A percentile compares a stretch with the other conserved stretches of the same genome.
phyloP scores from a whole-genome alignment of 1,140 invertebrate species.

The Latrodectus geometricus region DNA sequence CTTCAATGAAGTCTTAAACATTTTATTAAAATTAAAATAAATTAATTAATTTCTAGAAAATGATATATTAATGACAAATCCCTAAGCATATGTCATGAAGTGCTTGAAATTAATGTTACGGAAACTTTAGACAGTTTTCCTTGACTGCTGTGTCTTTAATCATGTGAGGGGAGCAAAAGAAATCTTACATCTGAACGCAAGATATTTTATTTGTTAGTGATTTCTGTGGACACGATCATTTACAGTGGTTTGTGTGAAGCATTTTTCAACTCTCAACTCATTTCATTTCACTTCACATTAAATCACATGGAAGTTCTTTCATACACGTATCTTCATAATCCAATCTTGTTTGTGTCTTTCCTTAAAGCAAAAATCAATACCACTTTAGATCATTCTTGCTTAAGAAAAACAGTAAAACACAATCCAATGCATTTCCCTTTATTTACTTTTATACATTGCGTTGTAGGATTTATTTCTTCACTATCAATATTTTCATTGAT shows the following conservation, averaged over 20 bases:
- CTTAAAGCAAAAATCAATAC: neutral
- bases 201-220: neutral
- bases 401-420: neutral
- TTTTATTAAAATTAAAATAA: too few relatives aligned
- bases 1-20: too few relatives aligned
- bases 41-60: too few relatives aligned
- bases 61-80: neutral
- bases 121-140: neutral
- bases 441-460: neutral
- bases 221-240: neutral
- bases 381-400: neutral
- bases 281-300: neutral
- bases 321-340: neutral
- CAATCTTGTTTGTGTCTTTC: neutral
- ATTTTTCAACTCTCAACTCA: neutral
- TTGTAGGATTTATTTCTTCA: neutral
- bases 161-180: neutral
- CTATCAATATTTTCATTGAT: neutral
- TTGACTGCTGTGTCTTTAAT: neutral
- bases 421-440: neutral
- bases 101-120: neutral
- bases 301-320: neutral
- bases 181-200: neutral
- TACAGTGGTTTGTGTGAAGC: neutral
- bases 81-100: neutral